Conservation (phyloP, 1,140 invertebrate genomes). For the Marisa cornuarietis region DNA sequence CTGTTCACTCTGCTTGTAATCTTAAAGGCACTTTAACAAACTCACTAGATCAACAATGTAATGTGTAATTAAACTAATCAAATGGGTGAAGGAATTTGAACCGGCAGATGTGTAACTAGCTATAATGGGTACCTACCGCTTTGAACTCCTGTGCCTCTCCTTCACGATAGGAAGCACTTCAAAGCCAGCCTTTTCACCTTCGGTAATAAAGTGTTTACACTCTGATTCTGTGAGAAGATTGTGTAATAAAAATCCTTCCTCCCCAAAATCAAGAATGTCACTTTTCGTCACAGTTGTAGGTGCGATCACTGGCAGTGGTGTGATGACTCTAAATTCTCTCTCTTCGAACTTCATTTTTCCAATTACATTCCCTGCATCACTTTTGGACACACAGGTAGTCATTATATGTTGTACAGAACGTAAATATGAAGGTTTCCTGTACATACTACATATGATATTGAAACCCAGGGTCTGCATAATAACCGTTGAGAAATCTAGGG, state of each 20-base stretch:
- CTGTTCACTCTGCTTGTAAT: too few species aligned
- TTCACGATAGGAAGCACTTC: slow-evolving; percentile 34
- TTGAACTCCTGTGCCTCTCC: slow-evolving; percentile 45
- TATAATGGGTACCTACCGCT: slow-evolving; percentile 31
- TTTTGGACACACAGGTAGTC: slow-evolving; percentile 20
- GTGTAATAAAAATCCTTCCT: slow-evolving; percentile 52
- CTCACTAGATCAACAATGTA: too few species aligned
- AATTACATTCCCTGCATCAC: slow-evolving; percentile 30
- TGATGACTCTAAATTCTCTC: slow-evolving; percentile 26
- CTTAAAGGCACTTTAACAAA: too few species aligned
- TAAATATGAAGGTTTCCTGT: too few species aligned
- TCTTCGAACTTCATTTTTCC: slow-evolving; percentile 36
- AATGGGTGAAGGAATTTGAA: too few species aligned
- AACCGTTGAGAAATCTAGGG: too few species aligned
- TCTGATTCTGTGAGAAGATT: slow-evolving; percentile 40
- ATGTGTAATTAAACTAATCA: too few species aligned
- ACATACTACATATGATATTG: too few species aligned
- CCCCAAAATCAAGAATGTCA: slow-evolving; percentile 51
- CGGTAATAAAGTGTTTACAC: slow-evolving; percentile 40
- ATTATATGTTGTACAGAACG: not conserved
- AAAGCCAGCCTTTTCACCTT: slow-evolving; percentile 50
- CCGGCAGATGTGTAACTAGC: too few species aligned
- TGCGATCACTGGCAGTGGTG: not conserved
- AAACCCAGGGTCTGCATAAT: too few species aligned
- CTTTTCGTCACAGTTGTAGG: slow-evolving; percentile 11